These are phyloP conservation scores for Athrips mouffetella DNA, from an alignment of 2,888 invertebrate species.

Conservation along the genomic window DNA sequence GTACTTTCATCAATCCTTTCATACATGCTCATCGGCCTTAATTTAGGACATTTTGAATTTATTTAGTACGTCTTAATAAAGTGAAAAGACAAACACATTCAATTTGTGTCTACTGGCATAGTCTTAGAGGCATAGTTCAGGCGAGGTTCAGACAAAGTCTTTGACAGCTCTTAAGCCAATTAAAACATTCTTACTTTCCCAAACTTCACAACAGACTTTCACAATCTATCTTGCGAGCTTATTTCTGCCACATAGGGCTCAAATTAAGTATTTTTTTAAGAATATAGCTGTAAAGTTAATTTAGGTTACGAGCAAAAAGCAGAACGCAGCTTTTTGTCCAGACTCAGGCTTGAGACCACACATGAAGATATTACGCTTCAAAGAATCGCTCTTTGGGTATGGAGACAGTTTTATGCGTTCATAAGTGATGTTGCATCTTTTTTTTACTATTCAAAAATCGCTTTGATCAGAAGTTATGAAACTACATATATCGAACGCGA, in stretches of 20 bases:
- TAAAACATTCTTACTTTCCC: background rate
- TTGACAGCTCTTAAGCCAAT: slow-evolving; percentile 3
- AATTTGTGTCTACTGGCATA: background rate
- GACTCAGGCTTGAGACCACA: background rate
- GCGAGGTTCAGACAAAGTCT: background rate
- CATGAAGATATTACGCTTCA: background rate
- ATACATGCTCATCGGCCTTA: no score
- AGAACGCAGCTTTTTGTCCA: background rate
- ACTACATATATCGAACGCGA: no score
- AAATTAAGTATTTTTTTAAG: background rate
- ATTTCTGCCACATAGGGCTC: background rate
- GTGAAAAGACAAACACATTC: background rate
- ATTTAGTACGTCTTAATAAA: background rate
- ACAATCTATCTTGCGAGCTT: no score
- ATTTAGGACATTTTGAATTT: no score
- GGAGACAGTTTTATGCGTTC: background rate
- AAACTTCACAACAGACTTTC: no score
- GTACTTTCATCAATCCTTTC: no score
- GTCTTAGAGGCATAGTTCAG: background rate
- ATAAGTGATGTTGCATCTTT: background rate
- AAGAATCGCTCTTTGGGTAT: background rate
- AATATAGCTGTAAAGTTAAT: background rate
- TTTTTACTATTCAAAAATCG: background rate
- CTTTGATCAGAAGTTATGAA: background rate
- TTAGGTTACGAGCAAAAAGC: background rate